These are phyloP conservation scores for Flabesymbios commensalis DNA, from an alignment of 2,888 invertebrate genomes.

Conservation along the genomic window DNA sequence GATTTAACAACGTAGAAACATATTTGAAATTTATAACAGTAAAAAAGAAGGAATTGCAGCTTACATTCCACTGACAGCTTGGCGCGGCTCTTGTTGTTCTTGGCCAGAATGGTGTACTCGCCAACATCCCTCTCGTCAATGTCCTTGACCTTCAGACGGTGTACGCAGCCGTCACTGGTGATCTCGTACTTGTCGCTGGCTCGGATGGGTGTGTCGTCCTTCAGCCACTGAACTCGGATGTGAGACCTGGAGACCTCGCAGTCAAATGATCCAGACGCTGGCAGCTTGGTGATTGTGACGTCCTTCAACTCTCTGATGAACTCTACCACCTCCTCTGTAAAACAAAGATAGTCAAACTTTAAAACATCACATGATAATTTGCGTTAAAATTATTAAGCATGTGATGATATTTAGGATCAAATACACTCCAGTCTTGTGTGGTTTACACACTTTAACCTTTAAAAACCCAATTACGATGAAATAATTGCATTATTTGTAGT, in stretches of 20 bases:
- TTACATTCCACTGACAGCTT: conserved; percentile 28
- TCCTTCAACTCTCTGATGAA: conserved; percentile 28
- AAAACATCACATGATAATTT: neutral
- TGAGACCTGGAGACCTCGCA: conserved; percentile 49
- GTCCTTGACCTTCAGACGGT: conserved; percentile 48
- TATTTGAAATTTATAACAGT: no score
- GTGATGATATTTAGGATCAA: no score
- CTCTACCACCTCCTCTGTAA: conserved; percentile 31
- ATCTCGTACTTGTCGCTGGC: conserved; percentile 51
- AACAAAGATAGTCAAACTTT: neutral
- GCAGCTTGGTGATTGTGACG: conserved; percentile 31
- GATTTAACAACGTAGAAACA: no score
- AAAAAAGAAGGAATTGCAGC: no score
- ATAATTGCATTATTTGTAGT: no score
- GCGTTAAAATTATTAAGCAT: neutral
- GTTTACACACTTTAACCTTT: no score
- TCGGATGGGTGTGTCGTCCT: conserved; percentile 72
- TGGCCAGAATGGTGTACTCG: conserved; percentile 41
- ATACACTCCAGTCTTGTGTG: no score
- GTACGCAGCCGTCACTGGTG: conserved; percentile 47
- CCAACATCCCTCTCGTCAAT: conserved; percentile 55
- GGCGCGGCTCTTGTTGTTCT: conserved; percentile 25
- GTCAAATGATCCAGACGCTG: conserved; percentile 46
- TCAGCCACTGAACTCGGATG: conserved; percentile 30
- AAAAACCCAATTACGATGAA: no score